phyloP scores from a whole-genome alignment of 2,888 invertebrate species.

The Aphidoletes aphidimyza region DNA sequence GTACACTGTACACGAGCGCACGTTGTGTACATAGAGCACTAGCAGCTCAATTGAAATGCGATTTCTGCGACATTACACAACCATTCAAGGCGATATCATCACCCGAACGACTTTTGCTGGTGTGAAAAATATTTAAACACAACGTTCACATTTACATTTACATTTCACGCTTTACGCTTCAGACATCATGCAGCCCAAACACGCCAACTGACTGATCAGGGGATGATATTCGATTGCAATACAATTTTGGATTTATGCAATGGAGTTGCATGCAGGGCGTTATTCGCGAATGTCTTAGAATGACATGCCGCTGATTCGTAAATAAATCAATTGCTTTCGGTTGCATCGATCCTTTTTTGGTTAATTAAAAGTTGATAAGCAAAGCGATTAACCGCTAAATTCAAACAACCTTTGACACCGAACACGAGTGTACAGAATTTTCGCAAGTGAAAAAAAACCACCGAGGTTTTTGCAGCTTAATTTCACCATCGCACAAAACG shows the following conservation, averaged over 20 bases:
- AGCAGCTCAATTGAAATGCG: not conserved
- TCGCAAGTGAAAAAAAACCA: no score
- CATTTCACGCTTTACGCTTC: constrained; percentile 1
- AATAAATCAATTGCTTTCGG: no score
- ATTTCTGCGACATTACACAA: constrained; percentile 28
- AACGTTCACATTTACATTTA: constrained; percentile 10
- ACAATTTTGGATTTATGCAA: not conserved
- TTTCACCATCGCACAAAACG: not conserved
- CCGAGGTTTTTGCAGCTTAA: not conserved
- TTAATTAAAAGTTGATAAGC: constrained; percentile 14
- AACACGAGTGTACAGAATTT: not conserved
- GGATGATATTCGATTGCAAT: not conserved
- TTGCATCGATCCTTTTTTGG: not conserved
- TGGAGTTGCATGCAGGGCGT: not conserved
- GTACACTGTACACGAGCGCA: no score
- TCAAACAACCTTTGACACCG: not conserved
- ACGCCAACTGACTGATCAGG: not conserved
- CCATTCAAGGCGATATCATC: constrained; percentile 13
- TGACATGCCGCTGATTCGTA: no score
- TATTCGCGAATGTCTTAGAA: not conserved
- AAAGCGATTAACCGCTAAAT: not conserved
- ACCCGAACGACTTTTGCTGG: constrained; percentile 5
- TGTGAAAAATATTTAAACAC: constrained; percentile 46
- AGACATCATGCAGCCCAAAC: not conserved
- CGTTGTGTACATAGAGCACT: not conserved